Evolutionary conservation across 2,797 vertebrate species (phyloP).

Genomic region (Scolopax bukidnonensis): DNA sequence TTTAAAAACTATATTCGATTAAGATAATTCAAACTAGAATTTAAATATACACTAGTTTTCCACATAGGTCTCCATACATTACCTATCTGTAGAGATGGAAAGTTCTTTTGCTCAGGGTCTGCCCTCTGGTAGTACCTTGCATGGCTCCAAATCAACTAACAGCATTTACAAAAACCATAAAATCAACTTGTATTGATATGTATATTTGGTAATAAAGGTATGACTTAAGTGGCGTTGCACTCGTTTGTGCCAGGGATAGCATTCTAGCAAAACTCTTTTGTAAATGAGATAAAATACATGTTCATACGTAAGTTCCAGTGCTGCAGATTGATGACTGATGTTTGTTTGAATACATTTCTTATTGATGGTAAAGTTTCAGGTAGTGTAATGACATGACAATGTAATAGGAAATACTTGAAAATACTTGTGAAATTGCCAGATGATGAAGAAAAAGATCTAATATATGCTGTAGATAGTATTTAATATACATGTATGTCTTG

Average conservation of each 20-base stretch:
- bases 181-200: not conserved
- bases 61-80: not conserved
- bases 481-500: not conserved
- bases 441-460: not conserved
- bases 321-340: not conserved
- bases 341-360: not conserved
- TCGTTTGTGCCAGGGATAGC: not conserved
- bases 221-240: not conserved
- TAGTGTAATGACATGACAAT: not conserved
- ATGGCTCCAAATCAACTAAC: not conserved
- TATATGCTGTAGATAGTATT: not conserved
- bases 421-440: not conserved
- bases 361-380: not conserved
- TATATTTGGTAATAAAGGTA: not conserved
- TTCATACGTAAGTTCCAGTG: not conserved
- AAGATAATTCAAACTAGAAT: not conserved
- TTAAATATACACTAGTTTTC: not conserved
- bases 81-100: not conserved
- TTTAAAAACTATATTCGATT: not conserved
- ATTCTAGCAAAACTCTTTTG: not conserved
- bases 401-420: not conserved
- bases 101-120: not conserved
- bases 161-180: not conserved
- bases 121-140: not conserved
- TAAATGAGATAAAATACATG: not conserved